Evolutionary conservation across 2,888 invertebrate species (phyloP), one percentile per base, ranked within the genome.

Genomic region (Globia sparganii): DNA sequence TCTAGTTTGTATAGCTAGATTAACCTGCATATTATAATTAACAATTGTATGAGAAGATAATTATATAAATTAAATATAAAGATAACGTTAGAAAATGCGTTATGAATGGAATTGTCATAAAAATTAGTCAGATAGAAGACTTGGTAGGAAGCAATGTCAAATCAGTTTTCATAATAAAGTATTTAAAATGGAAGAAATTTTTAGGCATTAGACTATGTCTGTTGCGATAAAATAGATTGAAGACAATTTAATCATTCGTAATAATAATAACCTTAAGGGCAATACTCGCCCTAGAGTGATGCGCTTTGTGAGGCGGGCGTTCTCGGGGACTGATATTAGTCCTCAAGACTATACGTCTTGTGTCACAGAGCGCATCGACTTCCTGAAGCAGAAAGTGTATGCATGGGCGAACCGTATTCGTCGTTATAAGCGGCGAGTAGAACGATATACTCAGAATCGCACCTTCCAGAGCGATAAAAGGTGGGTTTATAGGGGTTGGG

Each of bases 81-180:
- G n/a, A 40, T 18, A 6, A 25, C 59, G n/a, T 31, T 43, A 70
- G 15, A 66, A 83, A 83, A 70, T 78, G 69, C 49, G 5, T 68
- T 46, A 77, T 46, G 4, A 56, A 72, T 56, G 15, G 18, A 58
- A 46, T 25, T n/a, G 43, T 31, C 11, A 62, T n/a, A 49, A 40
- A 73, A 59, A 58, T 15, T 62, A 68, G 53, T 62, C 25, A n/a
- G n/a, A 46, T 37, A 59, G 37, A 70, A 78, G 34, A 71, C 61
- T 31, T 15, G 2, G 31, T 78, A 43, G 61, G 79, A 82, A 78
- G 84, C 28, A 58, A 46, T 40, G 58, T 65, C 18, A 65, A 69
- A 77, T 28, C 15, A 46, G 40, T 64, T 64, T 28, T 40, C 28
- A 21, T 28, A 28, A 34, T 43, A 64, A 59, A n/a, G 11, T 58